A percentile compares a stretch with the other conserved stretches of the same genome.
Evolutionary conservation across 2,797 vertebrate species (phyloP).

Genomic region (Cryptoprocta ferox): DNA sequence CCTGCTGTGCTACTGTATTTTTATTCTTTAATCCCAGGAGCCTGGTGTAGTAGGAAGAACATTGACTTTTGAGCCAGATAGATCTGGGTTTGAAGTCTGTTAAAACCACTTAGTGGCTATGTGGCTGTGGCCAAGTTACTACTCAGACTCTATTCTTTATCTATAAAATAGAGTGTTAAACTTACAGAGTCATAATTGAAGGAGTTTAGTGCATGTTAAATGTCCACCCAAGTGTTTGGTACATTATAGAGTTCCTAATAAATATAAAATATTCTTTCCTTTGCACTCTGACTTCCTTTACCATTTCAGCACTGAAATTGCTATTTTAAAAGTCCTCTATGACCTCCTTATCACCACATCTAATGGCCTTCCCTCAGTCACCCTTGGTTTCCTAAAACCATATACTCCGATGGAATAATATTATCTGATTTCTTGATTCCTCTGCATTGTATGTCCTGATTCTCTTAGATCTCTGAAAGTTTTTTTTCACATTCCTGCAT

Average conservation of each 20-base stretch:
- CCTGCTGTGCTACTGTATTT: not conserved
- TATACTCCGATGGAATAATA: not conserved
- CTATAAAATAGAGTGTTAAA: conserved; percentile 13
- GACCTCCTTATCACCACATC: not conserved
- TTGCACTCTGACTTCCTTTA: conserved; percentile 30
- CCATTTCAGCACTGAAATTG: not conserved
- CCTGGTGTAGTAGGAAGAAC: not conserved
- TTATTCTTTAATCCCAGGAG: conserved; percentile 11
- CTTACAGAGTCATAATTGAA: not conserved
- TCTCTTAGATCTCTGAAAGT: conserved; percentile 1
- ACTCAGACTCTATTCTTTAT: conserved; percentile 2
- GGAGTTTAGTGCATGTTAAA: conserved; percentile 16
- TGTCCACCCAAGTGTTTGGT: not conserved
- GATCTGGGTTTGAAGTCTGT: conserved; percentile 12
- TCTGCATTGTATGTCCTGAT: not conserved
- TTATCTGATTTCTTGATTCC: not conserved
- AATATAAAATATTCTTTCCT: not conserved
- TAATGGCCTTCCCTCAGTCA: not conserved
- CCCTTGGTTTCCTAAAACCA: not conserved
- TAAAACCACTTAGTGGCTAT: conserved; percentile 33
- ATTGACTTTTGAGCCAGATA: conserved; percentile 31
- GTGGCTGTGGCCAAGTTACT: not conserved
- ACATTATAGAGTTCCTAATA: conserved; percentile 27
- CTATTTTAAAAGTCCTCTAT: not conserved
- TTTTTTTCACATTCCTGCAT: not conserved